A percentile compares a stretch with the other conserved stretches of the same genome.
These are phyloP conservation scores for Kryptolebias marmoratus DNA, from an alignment of 2,113 vertebrate genomes.

Conservation along the genomic window DNA sequence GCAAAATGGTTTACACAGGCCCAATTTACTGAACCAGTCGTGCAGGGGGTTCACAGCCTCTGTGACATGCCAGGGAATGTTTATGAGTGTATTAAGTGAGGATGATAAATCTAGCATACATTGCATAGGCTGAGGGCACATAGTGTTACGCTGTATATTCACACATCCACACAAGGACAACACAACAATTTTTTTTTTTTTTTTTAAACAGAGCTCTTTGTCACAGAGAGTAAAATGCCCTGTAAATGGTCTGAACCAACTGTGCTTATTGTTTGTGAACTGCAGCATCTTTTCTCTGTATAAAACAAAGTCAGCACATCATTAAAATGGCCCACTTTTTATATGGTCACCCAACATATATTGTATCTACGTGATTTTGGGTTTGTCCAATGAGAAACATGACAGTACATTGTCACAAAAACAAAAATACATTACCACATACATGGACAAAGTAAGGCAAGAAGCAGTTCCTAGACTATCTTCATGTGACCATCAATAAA, in stretches of 20 bases:
- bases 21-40: constrained; percentile 68
- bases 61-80: constrained; percentile 64
- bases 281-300: not conserved
- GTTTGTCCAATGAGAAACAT: not conserved
- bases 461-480: no score
- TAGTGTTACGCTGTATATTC: constrained; percentile 41
- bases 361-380: not conserved
- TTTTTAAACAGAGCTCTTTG: not conserved
- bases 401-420: not conserved
- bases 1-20: constrained; percentile 74
- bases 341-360: not conserved
- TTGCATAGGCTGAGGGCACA: constrained; percentile 43
- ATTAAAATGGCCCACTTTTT: not conserved
- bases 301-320: not conserved
- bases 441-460: no score
- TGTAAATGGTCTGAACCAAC: not conserved
- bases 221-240: constrained; percentile 16
- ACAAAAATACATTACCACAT: not conserved
- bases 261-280: not conserved
- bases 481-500: no score
- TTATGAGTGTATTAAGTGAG: constrained; percentile 76
- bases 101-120: constrained; percentile 69
- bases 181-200: not conserved
- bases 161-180: constrained; percentile 43
- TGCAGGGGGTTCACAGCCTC: constrained; percentile 54